Percentiles rank a stretch among this genome's conserved stretches.
Conservation (phyloP, 2,888 invertebrate species). For the Chaitophorus viminalis region DNA sequence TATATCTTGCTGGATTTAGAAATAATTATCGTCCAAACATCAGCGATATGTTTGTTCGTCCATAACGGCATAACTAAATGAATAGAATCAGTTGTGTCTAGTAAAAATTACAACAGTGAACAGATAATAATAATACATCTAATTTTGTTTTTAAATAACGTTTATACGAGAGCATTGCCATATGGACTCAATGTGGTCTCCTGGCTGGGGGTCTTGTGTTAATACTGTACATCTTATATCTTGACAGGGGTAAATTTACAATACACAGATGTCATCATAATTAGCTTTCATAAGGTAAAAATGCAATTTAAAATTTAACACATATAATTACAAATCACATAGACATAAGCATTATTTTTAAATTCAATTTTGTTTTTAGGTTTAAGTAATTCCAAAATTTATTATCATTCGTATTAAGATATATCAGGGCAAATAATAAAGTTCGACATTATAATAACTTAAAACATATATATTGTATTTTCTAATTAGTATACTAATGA, state of each 20-base stretch:
- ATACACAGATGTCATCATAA: conserved; percentile 13
- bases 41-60: neutral
- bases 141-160: conserved; percentile 37
- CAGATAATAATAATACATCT: conserved; percentile 16
- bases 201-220: conserved; percentile 50
- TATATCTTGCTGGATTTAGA: neutral
- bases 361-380: neutral
- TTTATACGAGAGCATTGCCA: conserved; percentile 23
- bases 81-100: conserved; percentile 4
- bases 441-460: too few species aligned
- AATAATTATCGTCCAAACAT: neutral
- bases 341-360: neutral
- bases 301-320: neutral
- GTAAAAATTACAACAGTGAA: neutral
- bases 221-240: conserved; percentile 35
- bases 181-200: conserved; percentile 55
- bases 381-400: too few species aligned
- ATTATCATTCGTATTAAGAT: too few species aligned
- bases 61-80: neutral
- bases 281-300: neutral
- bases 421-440: too few species aligned
- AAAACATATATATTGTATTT: too few species aligned
- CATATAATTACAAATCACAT: neutral
- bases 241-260: conserved; percentile 43
- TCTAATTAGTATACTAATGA: too few species aligned